Evolutionary conservation across 2,888 invertebrate species (phyloP).

Genomic region (Siphlonurus alternatus): DNA sequence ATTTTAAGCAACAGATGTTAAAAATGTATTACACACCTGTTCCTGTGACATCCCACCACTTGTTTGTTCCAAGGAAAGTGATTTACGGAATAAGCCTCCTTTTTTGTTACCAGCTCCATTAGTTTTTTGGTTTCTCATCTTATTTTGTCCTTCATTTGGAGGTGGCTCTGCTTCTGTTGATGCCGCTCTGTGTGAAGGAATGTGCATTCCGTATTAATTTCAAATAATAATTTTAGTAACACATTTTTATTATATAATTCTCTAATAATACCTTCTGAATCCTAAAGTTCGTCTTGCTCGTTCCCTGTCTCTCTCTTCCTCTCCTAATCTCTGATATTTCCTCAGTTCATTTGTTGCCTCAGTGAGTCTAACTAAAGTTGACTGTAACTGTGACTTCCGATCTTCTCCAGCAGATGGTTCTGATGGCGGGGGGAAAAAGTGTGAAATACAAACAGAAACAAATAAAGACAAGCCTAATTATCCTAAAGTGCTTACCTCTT

Average conservation of each 20-base stretch:
- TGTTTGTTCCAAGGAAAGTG: slow-evolving; percentile 54
- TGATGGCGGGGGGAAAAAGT: background rate
- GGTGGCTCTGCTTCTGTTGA: slow-evolving; percentile 47
- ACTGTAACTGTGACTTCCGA: slow-evolving; percentile 16
- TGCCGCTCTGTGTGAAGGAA: slow-evolving; percentile 27
- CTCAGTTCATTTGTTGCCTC: slow-evolving; percentile 55
- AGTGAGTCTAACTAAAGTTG: slow-evolving; percentile 42
- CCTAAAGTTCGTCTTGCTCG: slow-evolving; percentile 27
- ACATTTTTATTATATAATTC: background rate
- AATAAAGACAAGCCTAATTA: background rate
- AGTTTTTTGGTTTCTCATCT: slow-evolving; percentile 18
- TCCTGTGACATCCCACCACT: slow-evolving; percentile 24
- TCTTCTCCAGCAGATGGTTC: slow-evolving; percentile 7
- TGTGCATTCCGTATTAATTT: too few relatives aligned
- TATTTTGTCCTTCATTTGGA: slow-evolving; percentile 1
- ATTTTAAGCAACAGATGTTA: background rate
- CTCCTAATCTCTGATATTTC: slow-evolving; percentile 48
- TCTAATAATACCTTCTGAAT: slow-evolving; percentile 25
- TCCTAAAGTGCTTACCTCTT: background rate
- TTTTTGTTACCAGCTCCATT: slow-evolving; percentile 21
- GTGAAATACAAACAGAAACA: background rate
- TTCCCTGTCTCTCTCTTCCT: slow-evolving; percentile 13
- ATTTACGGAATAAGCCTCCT: slow-evolving; percentile 46
- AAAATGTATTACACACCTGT: too few relatives aligned
- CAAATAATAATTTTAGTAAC: slow-evolving; percentile 7